Conservation (phyloP, 92 coral and sea anemone species). For the Epizoanthus illoricatus region DNA sequence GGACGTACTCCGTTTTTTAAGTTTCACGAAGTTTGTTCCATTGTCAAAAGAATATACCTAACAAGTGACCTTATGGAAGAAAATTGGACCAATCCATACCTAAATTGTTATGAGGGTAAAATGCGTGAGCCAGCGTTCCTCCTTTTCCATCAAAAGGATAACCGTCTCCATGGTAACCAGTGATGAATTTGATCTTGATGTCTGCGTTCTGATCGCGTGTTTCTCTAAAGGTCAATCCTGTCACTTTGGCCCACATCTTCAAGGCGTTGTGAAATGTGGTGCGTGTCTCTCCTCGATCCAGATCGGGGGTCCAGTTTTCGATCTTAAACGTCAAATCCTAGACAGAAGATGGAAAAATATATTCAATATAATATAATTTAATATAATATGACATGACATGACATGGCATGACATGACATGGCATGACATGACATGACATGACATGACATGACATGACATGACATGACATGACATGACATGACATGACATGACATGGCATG, state of each 20-base stretch:
- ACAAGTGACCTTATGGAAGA: background rate
- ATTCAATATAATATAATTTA: too few species aligned
- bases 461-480: too few species aligned
- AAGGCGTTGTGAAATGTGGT: slow-evolving; percentile 53
- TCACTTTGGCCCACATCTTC: slow-evolving; percentile 58
- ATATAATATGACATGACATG: too few species aligned
- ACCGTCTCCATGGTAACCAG: slow-evolving; percentile 49
- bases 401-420: too few species aligned
- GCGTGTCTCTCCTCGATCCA: slow-evolving; percentile 48
- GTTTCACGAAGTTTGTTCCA: too few species aligned
- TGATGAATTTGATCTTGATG: slow-evolving; percentile 44
- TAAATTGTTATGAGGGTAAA: slow-evolving; percentile 53
- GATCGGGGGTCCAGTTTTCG: slow-evolving; percentile 59
- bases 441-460: too few species aligned
- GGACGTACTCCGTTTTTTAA: too few species aligned
- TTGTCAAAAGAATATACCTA: background rate
- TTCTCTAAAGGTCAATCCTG: slow-evolving; percentile 49
- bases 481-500: too few species aligned
- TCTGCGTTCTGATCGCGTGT: slow-evolving; percentile 36
- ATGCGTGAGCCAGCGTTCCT: slow-evolving; percentile 63
- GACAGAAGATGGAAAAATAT: background rate
- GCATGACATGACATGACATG: too few species aligned
- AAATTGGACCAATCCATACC: slow-evolving; percentile 38
- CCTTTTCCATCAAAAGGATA: slow-evolving; percentile 67
- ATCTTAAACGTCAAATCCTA: slow-evolving; percentile 68